Conservation (phyloP, 1,140 invertebrate genomes). For the Eriosoma lanigerum region DNA sequence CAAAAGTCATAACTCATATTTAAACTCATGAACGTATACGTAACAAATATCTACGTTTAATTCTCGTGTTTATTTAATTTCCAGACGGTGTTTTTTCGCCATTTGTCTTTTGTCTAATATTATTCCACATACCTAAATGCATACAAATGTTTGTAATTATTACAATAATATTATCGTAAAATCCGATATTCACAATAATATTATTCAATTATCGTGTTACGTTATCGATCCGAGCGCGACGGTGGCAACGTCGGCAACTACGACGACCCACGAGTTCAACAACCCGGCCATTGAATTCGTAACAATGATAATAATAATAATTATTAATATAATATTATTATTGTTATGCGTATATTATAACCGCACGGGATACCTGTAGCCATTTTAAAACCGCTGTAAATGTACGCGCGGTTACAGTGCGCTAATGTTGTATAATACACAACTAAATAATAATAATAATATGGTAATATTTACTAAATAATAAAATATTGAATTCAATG, state of each 20-base stretch:
- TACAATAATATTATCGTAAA: too few relatives aligned
- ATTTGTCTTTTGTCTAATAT: background rate
- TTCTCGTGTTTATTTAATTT: background rate
- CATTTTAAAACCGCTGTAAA: background rate
- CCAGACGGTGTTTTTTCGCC: background rate
- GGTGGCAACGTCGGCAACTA: background rate
- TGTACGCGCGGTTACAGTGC: background rate
- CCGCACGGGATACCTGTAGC: background rate
- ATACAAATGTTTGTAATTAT: too few relatives aligned
- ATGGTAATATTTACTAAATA: too few relatives aligned
- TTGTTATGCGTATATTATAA: background rate
- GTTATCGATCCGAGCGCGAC: background rate
- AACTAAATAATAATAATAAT: too few relatives aligned
- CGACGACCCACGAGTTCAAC: background rate
- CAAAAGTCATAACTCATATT: too few relatives aligned
- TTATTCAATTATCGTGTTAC: too few relatives aligned
- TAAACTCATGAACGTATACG: too few relatives aligned
- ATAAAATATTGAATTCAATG: too few relatives aligned
- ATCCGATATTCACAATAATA: too few relatives aligned
- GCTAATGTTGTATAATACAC: too few relatives aligned
- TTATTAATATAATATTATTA: background rate
- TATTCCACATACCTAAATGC: too few relatives aligned
- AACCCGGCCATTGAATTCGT: slow-evolving; percentile 16
- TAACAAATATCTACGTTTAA: too few relatives aligned
- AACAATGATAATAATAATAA: background rate